These are phyloP conservation scores for Saiga tatarica DNA, from an alignment of 2,113 vertebrate genomes.

Conservation along the genomic window DNA sequence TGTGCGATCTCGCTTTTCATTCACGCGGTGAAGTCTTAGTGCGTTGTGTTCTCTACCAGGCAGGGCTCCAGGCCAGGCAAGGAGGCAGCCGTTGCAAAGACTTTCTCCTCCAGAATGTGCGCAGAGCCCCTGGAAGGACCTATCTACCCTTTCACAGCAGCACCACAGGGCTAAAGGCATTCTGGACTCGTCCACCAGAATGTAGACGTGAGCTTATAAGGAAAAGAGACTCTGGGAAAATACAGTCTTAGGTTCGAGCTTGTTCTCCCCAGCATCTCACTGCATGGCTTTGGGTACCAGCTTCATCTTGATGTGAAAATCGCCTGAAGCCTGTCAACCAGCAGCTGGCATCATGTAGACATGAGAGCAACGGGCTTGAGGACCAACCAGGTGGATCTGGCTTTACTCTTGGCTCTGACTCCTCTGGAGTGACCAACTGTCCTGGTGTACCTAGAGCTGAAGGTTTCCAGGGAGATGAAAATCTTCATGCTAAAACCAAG, in stretches of 20 bases:
- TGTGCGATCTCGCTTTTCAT: background rate
- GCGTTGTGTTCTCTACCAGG: background rate
- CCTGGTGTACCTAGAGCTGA: background rate
- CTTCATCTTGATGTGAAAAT: fast-evolving
- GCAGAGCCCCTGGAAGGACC: fast-evolving
- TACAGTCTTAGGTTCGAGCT: background rate
- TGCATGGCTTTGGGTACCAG: background rate
- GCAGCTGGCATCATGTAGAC: background rate
- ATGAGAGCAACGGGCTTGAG: background rate
- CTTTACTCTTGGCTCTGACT: background rate
- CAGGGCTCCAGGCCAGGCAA: background rate
- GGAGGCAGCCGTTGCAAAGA: background rate
- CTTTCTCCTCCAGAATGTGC: background rate
- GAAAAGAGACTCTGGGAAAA: background rate
- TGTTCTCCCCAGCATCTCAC: background rate
- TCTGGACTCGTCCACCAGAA: background rate
- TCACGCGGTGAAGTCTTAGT: fast-evolving
- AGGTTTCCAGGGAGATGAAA: background rate
- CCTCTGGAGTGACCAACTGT: background rate
- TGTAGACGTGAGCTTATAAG: background rate
- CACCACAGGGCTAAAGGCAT: too few relatives aligned
- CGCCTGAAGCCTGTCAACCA: fast-evolving
- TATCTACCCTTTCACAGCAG: background rate
- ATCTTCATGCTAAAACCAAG: background rate
- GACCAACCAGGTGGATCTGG: fast-evolving